Base-by-base conservation (phyloP, 1,140 invertebrate genomes). In the Lucilia cuprina region DNA sequence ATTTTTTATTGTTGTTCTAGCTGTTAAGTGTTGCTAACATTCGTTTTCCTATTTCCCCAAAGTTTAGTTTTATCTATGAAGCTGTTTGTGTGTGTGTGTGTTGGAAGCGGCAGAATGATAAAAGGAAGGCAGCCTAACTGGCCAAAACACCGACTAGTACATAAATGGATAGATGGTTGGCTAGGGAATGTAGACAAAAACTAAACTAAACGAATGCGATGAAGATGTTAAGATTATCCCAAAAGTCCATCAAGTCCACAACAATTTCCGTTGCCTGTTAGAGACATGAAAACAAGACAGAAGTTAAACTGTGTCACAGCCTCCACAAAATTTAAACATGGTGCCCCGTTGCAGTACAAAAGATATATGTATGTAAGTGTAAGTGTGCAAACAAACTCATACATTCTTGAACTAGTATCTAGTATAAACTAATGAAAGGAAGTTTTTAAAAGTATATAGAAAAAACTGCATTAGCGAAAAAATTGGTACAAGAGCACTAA, bases 281-380 rank as follows among this genome's bases (percentile, higher is more conserved):
- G 65, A 70, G 65, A 70, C 65, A 21, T 70, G 65, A 25, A 70
- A 70, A 70, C 65, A 70, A 70, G 65, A 70, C 65, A 70, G 65
- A 70, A 70, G 65, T 70, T 70, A 70, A 70, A 70, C 65, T 70
- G 65, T 70, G 65, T 70, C 65, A 70, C 65, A 70, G 65, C 65
- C 65, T 70, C n/a, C 21, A 70, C 65, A 70, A 70, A 70, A 70
- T 25, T 19, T 21, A 70, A 70, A 41, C 41, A 41, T 41, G 41
- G 7, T 41, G 41, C 41, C 41, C 41, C 41, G 10, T 41, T 41
- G 41, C 41, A 41, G 7, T 41, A 10, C 60, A 19, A 70, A 70
- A 21, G 21, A 17, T 30, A 70, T 70, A 7, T 21, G 21, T 8
- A 41, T 8, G 41, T 10, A 41, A 8, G 41, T 41, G 41, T 41